Evolutionary conservation across 2,113 vertebrate genomes (phyloP), one percentile per base, ranked within the genome.

Genomic region (Pomatostomus ruficeps): DNA sequence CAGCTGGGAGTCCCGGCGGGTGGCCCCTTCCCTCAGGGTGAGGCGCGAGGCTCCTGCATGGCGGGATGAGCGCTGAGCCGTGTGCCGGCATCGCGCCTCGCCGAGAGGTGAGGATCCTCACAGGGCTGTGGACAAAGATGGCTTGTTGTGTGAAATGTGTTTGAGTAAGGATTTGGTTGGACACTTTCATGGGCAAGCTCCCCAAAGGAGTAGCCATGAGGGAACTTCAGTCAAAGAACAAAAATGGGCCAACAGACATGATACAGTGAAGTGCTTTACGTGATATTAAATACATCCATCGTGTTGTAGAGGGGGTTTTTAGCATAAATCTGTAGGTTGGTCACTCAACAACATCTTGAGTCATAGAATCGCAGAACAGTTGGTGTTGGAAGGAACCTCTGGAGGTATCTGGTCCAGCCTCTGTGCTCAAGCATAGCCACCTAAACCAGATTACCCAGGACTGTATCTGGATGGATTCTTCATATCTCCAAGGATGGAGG

Each of bases 21-120:
- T 2, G 23, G 19, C 17, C 10, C 1, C 6, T 38, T 46, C 26
- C n/a, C 15, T 25, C 4, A 7, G 33, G 31, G 63, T 15, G 9
- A 2, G 10, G 48, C 4, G 1, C 1, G 7, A 23, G 43, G 28
- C 5, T 14, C 12, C n/a, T 7, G 3, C 23, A 0, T 1, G 48
- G 43, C 1, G 23, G 11, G 6, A 3, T 3, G 2, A 17, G 18
- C 4, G 2, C n/a, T 2, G 15, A 26, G 33, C 49, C 2, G 0
- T 5, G 24, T 20, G 54, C 13, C 1, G 2, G 15, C 1, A 0
- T 18, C 2, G 3, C 12, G 0, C 70, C 38, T 51, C 3, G 2
- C 36, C 6, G 13, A 3, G 5, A 19, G 31, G 11, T 3, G 6
- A 48, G 22, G 42, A 14, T 40, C 63, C 48, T 45, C 79, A 4